A percentile compares a stretch with the other conserved stretches of the same genome.
These are phyloP conservation scores for Microchrysa polita DNA, from an alignment of 2,888 invertebrate genomes.

Conservation along the genomic window DNA sequence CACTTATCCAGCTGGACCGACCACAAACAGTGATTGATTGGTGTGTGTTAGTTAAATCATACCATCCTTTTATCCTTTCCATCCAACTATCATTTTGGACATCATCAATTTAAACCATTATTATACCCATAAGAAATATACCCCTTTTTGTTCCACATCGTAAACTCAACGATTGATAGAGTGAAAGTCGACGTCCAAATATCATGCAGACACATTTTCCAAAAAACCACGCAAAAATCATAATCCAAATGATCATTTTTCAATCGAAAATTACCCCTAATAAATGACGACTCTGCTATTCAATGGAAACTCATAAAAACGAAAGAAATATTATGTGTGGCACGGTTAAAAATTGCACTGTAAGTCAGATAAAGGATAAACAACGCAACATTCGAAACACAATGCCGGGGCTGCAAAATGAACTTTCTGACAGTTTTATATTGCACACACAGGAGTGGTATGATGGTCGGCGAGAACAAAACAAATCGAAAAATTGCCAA, in stretches of 20 bases:
- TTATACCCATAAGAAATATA: not conserved
- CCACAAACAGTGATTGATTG: too few relatives aligned
- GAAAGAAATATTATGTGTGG: not conserved
- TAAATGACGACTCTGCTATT: constrained; percentile 14
- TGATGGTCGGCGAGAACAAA: not conserved
- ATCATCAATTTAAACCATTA: constrained; percentile 11
- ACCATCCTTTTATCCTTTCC: not conserved
- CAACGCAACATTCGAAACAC: constrained; percentile 1
- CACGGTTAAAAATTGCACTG: constrained; percentile 36
- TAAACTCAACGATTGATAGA: too few relatives aligned
- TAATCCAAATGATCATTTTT: constrained; percentile 29
- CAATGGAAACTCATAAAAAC: constrained; percentile 12
- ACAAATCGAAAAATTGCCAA: not conserved
- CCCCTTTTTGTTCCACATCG: not conserved
- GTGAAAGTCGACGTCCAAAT: too few relatives aligned
- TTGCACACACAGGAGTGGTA: constrained; percentile 16
- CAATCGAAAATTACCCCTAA: constrained; percentile 40
- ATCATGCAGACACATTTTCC: not conserved
- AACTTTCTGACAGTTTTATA: constrained; percentile 25
- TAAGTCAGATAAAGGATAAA: constrained; percentile 10
- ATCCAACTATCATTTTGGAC: not conserved
- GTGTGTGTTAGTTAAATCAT: too few relatives aligned
- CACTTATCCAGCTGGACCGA: not conserved
- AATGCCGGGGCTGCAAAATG: constrained; percentile 19
- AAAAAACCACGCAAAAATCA: constrained; percentile 10